Evolutionary conservation across 2,888 invertebrate species (phyloP), one percentile per base, ranked within the genome.

Genomic region (Cyclophora punctaria): DNA sequence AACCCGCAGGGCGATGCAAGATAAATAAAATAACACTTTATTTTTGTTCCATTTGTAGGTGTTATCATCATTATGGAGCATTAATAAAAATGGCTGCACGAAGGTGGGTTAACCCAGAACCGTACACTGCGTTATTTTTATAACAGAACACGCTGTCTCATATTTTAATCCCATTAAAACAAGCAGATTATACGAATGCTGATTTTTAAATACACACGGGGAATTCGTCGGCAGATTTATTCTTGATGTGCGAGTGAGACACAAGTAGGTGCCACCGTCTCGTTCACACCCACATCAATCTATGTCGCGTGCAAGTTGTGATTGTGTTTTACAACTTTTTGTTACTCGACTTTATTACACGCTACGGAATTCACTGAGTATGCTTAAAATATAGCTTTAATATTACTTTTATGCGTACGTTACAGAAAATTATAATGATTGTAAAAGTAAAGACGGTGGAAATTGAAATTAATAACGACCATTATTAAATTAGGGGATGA

Each of bases 271-370:
- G 48, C 40, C 5, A 41, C 43, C 46, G 34, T 53, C 53, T 51
- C 61, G 43, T 51, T 64, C 58, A 47, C 53, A 49, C 61, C 50
- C 58, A 63, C 71, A 77, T 77, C 72, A 74, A 77, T 78, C 73
- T 64, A 56, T 60, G 74, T 75, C 72, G 61, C 62, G 57, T 66
- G 70, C 69, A 71, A 55, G 49, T 56, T 48, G 59, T 57, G 57
- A 59, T 57, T 59, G 57, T 61, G 53, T 59, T 55, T 55, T 55
- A 55, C 48, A 61, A 59, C 57, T 59, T 59, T 55, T 57, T 59
- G 59, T 59, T 52, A 56, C 56, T 49, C 55, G 57, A 58, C 56
- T 59, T 58, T 57, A 58, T 58, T 60, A 55, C 57, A 60, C 58
- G 57, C 58, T 52, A 57, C 54, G 60, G 60, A 58, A 58, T 57